Evolutionary conservation across 2,888 invertebrate genomes (phyloP), one percentile per base, ranked within the genome.

Genomic region (Dryadula phaetusa): DNA sequence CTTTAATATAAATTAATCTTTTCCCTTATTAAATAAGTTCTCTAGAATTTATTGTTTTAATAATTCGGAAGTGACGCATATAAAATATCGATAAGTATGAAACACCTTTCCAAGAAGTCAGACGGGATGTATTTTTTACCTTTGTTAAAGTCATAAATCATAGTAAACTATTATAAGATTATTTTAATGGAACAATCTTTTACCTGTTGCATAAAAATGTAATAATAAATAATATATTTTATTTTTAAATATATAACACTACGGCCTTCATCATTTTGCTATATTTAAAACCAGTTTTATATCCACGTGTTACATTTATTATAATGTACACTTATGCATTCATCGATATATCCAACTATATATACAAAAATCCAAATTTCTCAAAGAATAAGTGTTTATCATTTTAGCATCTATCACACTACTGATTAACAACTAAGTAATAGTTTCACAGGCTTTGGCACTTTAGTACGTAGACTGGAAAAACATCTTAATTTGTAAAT

Each of bases 71-170:
- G 49, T 69, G 69, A 66, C 66, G 60, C 69, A 69, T 37, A 28
- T 53, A 42, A 52, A 44, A n/a, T 49, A 25, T 46, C n/a, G 37
- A 60, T 16, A 18, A 18, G 10, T 40, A 44, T 60, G 34, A 60
- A 22, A 40, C 60, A 63, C 32, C 16, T 40, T 69, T 60, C 69
- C 54, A n/a, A 47, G 69, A 69, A 69, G 22, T 47, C 40, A 20
- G 63, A 53, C 60, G 64, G 61, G 64, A 69, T 69, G 32, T 20
- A 65, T 62, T 62, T 69, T 63, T 69, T 34, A 28, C 42, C 34
- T 66, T 25, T 44, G 18, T 18, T 14, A 32, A 16, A 53, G 14
- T 40, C 25, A 22, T 56, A 56, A 56, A 56, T 25, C 40, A 22
- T 40, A 8, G 5, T n/a, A 22, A n/a, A n/a, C 3, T 25, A n/a